phyloP scores from a whole-genome alignment of 2,888 invertebrate species.

The Tinea trinotella region DNA sequence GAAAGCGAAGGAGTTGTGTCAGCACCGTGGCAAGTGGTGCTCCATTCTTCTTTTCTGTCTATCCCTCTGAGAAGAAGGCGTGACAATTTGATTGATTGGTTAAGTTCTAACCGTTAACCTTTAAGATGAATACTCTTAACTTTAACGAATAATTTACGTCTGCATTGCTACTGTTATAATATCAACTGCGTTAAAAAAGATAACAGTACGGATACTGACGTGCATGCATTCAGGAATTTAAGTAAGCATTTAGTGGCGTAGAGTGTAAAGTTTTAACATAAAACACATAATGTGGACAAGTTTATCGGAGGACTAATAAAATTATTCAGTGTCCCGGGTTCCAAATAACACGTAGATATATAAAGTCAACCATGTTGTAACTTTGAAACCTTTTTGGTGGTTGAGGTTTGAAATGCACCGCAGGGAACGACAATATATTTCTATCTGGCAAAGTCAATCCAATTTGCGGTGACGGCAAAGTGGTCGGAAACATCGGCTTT shows the following conservation, averaged over 20 bases:
- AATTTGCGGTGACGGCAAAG: conserved; percentile 49
- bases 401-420: conserved; percentile 31
- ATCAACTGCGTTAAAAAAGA: too few relatives aligned
- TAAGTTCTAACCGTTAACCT: too few relatives aligned
- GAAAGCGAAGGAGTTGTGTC: too few relatives aligned
- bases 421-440: conserved; percentile 34
- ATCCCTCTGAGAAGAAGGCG: too few relatives aligned
- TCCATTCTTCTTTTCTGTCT: too few relatives aligned
- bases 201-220: too few relatives aligned
- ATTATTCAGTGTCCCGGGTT: neutral
- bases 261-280: neutral
- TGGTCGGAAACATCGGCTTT: conserved; percentile 42
- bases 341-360: neutral
- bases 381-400: conserved; percentile 20
- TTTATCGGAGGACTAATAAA: neutral
- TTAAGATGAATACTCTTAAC: too few relatives aligned
- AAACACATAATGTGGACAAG: neutral
- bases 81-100: too few relatives aligned
- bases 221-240: neutral
- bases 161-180: too few relatives aligned
- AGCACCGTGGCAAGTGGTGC: too few relatives aligned
- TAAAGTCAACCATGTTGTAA: conserved; percentile 6
- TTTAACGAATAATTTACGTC: too few relatives aligned
- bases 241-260: neutral
- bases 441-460: conserved; percentile 45